phyloP scores from a whole-genome alignment of 2,888 invertebrate genomes.

The Metallyticus violacea region DNA sequence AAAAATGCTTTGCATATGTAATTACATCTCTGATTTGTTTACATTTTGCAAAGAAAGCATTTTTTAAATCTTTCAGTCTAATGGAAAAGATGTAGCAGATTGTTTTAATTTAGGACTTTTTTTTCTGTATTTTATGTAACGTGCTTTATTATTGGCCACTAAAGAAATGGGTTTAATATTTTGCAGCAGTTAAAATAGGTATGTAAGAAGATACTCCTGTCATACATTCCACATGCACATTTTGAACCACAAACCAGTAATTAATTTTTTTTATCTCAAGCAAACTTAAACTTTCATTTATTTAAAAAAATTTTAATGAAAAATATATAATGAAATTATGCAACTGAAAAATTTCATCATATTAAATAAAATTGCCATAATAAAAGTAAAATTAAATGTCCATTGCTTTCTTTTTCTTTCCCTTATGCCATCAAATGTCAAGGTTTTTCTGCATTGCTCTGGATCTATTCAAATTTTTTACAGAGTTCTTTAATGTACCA shows the following conservation, averaged over 20 bases:
- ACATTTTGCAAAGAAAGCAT: neutral
- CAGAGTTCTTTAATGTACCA: no score
- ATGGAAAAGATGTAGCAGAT: neutral
- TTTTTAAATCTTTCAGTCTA: neutral
- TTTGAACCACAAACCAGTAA: neutral
- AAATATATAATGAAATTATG: neutral
- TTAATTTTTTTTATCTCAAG: neutral
- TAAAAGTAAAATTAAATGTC: neutral
- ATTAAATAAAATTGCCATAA: no score
- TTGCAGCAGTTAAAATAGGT: neutral
- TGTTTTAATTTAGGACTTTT: neutral
- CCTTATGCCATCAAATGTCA: no score
- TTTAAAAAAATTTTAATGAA: neutral
- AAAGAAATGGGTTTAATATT: neutral
- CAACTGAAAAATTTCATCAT: no score
- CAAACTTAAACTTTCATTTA: neutral
- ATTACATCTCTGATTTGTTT: no score
- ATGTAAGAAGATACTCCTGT: neutral
- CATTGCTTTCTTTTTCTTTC: no score
- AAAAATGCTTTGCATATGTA: neutral
- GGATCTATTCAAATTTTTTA: no score
- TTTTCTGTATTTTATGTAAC: neutral
- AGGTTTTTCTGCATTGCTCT: no score
- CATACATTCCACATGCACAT: neutral
- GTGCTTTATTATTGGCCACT: neutral